phyloP scores from a whole-genome alignment of 2,888 invertebrate genomes.

The Lucinisca nassula region DNA sequence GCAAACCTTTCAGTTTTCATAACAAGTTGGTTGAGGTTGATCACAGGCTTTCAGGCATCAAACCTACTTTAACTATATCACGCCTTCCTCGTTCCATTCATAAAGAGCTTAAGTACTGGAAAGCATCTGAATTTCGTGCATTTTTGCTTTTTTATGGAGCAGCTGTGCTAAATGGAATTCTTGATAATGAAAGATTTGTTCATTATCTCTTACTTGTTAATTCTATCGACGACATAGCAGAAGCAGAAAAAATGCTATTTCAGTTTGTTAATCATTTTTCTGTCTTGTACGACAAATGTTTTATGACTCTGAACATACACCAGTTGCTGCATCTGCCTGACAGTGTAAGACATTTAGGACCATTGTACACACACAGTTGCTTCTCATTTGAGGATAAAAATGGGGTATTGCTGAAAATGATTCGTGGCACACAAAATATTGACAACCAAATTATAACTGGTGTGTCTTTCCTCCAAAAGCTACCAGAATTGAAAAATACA shows the following conservation, averaged over 20 bases:
- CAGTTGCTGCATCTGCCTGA: constrained; percentile 65
- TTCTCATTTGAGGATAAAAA: constrained; percentile 69
- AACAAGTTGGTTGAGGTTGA: constrained; percentile 30
- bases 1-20: constrained; percentile 45
- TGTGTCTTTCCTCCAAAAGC: constrained; percentile 64
- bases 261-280: constrained; percentile 34
- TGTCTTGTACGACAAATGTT: constrained; percentile 39
- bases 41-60: constrained; percentile 14
- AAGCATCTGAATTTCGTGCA: constrained; percentile 54
- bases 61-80: constrained; percentile 52
- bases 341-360: constrained; percentile 59
- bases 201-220: constrained; percentile 51
- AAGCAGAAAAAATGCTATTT: constrained; percentile 40
- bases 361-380: constrained; percentile 66
- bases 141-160: constrained; percentile 56
- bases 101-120: background rate
- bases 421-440: constrained; percentile 62
- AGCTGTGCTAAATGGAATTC: constrained; percentile 37
- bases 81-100: constrained; percentile 48
- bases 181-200: constrained; percentile 43
- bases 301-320: constrained; percentile 64
- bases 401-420: constrained; percentile 57
- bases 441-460: constrained; percentile 66
- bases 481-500: constrained; percentile 63
- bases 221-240: constrained; percentile 18